Conservation (phyloP, 1,140 invertebrate genomes). For the silkworm (Bombyx mori) region ASM3026992v2 NC_085109.1:12104001-12104500, state of each 20-base stretch:
- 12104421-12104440: slow-evolving; percentile 6
- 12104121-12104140: slow-evolving; percentile 2
- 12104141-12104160: slow-evolving; percentile 7
- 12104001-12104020: slow-evolving; percentile 14
- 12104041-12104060: slow-evolving; percentile 49
- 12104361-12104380: too few species aligned
- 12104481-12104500: too few species aligned
- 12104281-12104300: too few species aligned
- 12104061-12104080: slow-evolving; percentile 28
- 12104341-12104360: too few species aligned
- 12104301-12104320: too few species aligned
- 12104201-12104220: slow-evolving; percentile 33
- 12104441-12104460: too few species aligned
- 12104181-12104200: slow-evolving; percentile 40
- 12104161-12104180: slow-evolving; percentile 35
- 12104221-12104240: slow-evolving; percentile 38
- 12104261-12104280: slow-evolving; percentile 3
- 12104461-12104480: too few species aligned
- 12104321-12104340: too few species aligned
- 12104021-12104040: slow-evolving; percentile 53
- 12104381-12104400: too few species aligned
- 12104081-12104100: slow-evolving; percentile 5
- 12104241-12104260: slow-evolving; percentile 13
- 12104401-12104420: too few species aligned
- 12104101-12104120: slow-evolving; percentile 2